A percentile compares a stretch with the other conserved stretches of the same genome.
Conservation (phyloP, 2,888 invertebrate genomes). For the Leuctra nigra region DNA sequence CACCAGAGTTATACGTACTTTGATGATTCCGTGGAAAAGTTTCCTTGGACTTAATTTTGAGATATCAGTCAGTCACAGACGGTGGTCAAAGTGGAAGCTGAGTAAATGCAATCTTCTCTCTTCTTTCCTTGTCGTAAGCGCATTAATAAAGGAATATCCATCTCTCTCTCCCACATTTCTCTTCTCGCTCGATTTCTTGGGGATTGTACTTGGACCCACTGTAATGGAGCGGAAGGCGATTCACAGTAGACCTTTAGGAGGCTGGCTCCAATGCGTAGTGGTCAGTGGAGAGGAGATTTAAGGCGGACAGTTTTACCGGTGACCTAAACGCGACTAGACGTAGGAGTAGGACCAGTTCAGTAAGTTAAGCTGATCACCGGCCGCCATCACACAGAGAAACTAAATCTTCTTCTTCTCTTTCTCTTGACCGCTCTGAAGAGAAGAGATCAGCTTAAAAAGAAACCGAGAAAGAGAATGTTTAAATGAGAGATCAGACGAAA, state of each 20-base stretch:
- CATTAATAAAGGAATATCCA: background rate
- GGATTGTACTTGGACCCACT: background rate
- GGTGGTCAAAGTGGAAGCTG: background rate
- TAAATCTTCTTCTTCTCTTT: conserved; percentile 1
- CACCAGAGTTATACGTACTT: too few species aligned
- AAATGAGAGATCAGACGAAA: conserved; percentile 11
- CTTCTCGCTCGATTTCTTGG: background rate
- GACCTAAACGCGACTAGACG: background rate
- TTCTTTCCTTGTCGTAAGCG: background rate
- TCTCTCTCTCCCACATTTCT: background rate
- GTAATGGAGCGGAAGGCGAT: conserved; percentile 9
- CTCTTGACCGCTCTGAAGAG: background rate
- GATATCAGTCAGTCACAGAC: background rate
- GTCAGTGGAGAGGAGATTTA: background rate
- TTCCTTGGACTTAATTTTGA: background rate
- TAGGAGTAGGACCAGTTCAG: background rate
- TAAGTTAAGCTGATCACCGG: conserved; percentile 12
- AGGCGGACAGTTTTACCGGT: conserved; percentile 1
- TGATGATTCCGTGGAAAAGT: conserved; percentile 1
- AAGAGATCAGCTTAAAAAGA: conserved; percentile 5
- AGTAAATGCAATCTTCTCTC: background rate
- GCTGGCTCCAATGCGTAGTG: background rate
- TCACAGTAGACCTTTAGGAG: background rate
- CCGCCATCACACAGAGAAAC: background rate
- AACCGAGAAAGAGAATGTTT: conserved; percentile 5